Percentiles rank a stretch among this genome's conserved stretches.
These are phyloP conservation scores for Argyrosomus regius DNA, from an alignment of 2,797 vertebrate species.

Conservation along the genomic window DNA sequence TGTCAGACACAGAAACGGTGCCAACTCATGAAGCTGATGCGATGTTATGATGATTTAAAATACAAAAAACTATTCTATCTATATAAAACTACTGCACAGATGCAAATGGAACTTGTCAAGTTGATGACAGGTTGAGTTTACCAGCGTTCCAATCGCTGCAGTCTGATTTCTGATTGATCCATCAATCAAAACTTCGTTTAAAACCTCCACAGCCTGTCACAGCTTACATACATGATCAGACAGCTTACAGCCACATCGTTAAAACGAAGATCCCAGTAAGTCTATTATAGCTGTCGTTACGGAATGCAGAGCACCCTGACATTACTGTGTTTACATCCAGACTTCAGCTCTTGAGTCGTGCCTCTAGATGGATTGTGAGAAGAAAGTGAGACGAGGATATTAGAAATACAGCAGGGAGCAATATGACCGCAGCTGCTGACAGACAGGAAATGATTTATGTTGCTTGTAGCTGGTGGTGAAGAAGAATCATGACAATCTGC, in stretches of 20 bases:
- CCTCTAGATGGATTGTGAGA: constrained; percentile 24
- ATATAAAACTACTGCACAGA: not conserved
- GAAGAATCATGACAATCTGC: constrained; percentile 37
- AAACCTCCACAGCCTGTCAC: not conserved
- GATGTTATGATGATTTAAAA: constrained; percentile 11
- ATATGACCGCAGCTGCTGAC: constrained; percentile 38
- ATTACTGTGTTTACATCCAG: constrained; percentile 25
- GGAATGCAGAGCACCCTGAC: constrained; percentile 2
- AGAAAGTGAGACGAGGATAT: constrained; percentile 36
- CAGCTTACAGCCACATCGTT: not conserved
- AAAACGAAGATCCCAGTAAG: not conserved
- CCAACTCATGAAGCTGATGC: constrained; percentile 10
- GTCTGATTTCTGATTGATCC: not conserved
- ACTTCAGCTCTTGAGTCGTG: not conserved
- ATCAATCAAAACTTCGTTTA: not conserved
- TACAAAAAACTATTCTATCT: not conserved
- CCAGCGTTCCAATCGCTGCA: not conserved
- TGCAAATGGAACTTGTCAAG: not conserved
- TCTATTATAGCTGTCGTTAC: not conserved
- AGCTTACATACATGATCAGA: not conserved
- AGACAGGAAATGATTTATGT: constrained; percentile 62
- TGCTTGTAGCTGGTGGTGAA: constrained; percentile 13
- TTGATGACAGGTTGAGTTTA: not conserved
- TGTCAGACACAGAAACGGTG: constrained; percentile 15
- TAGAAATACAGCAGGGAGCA: constrained; percentile 30